These are phyloP conservation scores for Epinotia nisella DNA, from an alignment of 2,888 invertebrate species.

Conservation along the genomic window DNA sequence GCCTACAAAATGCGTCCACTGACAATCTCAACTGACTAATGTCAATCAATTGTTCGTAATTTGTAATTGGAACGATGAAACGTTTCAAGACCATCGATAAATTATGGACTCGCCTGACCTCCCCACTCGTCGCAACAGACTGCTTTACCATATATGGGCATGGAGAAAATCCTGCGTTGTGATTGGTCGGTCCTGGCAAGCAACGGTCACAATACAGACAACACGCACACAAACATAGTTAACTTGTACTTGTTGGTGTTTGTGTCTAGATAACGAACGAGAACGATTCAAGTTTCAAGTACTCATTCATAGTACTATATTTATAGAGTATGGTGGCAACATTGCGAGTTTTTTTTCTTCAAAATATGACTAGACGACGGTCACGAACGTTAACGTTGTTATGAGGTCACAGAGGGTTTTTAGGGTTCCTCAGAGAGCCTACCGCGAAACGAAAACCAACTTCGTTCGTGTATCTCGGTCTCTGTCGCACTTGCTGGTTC, in stretches of 20 bases:
- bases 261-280: conserved; percentile 64
- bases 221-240: conserved; percentile 57
- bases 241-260: conserved; percentile 54
- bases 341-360: conserved; percentile 21
- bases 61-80: conserved; percentile 66
- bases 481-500: no score
- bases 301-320: no score
- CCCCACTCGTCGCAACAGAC: conserved; percentile 82
- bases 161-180: conserved; percentile 87
- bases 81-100: conserved; percentile 55
- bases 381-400: no score
- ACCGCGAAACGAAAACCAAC: no score
- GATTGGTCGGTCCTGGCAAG: conserved; percentile 86
- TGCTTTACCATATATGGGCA: conserved; percentile 93
- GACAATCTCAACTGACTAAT: conserved; percentile 57
- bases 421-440: no score
- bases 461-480: no score
- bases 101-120: conserved; percentile 80
- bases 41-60: conserved; percentile 64
- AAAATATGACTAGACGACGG: background rate
- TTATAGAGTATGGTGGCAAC: conserved; percentile 13
- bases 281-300: conserved; percentile 61
- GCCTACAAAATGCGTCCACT: conserved; percentile 59
- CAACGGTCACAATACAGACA: conserved; percentile 81
- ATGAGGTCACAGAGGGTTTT: no score